phyloP scores from a whole-genome alignment of 2,888 invertebrate species.

The Drosophila dives region DNA sequence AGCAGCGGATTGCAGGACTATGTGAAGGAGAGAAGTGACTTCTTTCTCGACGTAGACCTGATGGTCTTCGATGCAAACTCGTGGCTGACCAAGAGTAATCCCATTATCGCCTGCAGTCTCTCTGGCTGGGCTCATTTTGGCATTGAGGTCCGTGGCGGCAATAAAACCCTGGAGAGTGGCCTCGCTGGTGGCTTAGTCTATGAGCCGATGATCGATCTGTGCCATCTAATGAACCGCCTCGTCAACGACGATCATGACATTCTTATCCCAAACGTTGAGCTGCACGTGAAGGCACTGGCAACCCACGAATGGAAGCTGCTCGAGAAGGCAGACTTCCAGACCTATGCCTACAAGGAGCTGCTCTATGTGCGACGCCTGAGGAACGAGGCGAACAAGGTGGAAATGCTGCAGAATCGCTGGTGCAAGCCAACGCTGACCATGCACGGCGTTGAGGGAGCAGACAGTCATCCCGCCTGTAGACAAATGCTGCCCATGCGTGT shows the following conservation, averaged over 20 bases:
- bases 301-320: constrained; percentile 43
- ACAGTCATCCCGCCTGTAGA: constrained; percentile 7
- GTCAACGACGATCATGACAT: constrained; percentile 29
- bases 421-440: constrained; percentile 49
- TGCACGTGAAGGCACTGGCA: not conserved
- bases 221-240: constrained; percentile 52
- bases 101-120: constrained; percentile 49
- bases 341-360: constrained; percentile 42
- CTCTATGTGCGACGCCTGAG: constrained; percentile 40
- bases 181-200: constrained; percentile 50
- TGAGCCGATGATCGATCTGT: constrained; percentile 61
- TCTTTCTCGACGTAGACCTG: constrained; percentile 51
- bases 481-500: constrained; percentile 44
- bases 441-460: constrained; percentile 57
- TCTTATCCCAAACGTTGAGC: constrained; percentile 15
- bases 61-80: constrained; percentile 48
- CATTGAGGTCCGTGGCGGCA: constrained; percentile 36
- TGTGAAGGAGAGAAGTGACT: constrained; percentile 8
- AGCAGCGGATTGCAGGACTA: constrained; percentile 40
- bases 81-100: constrained; percentile 36
- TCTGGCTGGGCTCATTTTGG: constrained; percentile 54
- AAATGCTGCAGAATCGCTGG: constrained; percentile 49
- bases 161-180: constrained; percentile 49
- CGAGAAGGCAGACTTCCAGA: constrained; percentile 36
- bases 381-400: constrained; percentile 31